Base-by-base conservation (phyloP, 2,888 invertebrate genomes). In the Helleia helle region DNA sequence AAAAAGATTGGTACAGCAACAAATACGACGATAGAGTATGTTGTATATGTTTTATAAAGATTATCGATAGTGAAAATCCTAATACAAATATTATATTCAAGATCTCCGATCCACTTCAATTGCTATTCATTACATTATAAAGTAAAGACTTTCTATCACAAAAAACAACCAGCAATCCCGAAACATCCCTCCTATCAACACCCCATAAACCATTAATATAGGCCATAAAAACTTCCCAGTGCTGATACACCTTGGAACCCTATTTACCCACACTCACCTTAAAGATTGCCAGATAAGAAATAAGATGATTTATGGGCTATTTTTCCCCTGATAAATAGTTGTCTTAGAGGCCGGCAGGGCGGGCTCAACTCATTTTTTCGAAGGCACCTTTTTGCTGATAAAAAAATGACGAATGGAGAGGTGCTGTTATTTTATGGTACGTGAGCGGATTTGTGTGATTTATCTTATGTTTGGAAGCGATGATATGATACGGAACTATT, bases 321-420 rank as follows among this genome's bases (percentile, higher is more conserved):
- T 66, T 65, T 57, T 59, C 58, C 55, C 51, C 59, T 70, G 71
- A 77, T 80, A 80, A 81, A 77, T 80, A 80, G 80, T 79, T 77
- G 77, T 77, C 72, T 77, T 71, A 71, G 62, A 67, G 76, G 71
- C 65, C 62, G 53, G 52, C 48, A 67, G 74, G 76, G 71, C 67
- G 65, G 58, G 59, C 55, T 57, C 51, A 52, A 55, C 70, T 75
- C 77, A 76, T 79, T 74, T 76, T 40, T 68, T 75, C 63, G 57
- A 50, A 69, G 76, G 77, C 54, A 52, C 50, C 65, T 75, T 72
- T 75, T 71, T 69, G 71, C 72, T 75, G 77, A 77, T 79, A 79
- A 79, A 68, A 69, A 65, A 57, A 75, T 74, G 74, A 75, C 70
- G 71, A 69, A 75, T 75, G 73, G 70, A 59, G 56, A 60, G 63